Base-by-base conservation (phyloP, 1,140 invertebrate genomes). In the Pogonomyrmex barbatus region DNA sequence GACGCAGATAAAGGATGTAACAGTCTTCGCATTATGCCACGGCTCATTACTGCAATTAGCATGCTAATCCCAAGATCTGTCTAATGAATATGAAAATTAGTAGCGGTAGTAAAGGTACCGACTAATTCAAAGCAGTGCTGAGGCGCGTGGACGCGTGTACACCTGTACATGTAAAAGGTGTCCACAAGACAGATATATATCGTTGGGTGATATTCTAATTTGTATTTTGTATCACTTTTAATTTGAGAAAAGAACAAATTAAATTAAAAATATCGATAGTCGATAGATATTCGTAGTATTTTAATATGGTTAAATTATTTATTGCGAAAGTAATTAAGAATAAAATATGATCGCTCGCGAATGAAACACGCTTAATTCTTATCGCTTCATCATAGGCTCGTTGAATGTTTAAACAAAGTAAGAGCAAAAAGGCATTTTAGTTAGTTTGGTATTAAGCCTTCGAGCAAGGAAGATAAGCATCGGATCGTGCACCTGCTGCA, bases 1-100 rank as follows among this genome's bases (percentile, higher is more conserved):
- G 54, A 56, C 79, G 68, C 79, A 73, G 79, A 82, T 82, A 42
- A 83, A 83, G 78, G 54, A 65, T 24, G 52, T 45, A 56, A 45
- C 68, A 73, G 68, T 75, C 12, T n/a, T 83, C 30, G 30, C 54
- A 60, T 73, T 82, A 42, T 50, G 68, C 88, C 45, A 67, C 45
- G 47, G 79, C 71, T 90, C 82, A 81, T 88, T 90, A 90, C 81
- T 76, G 89, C 71, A 90, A 90, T 90, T 90, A 90, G 86, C 88
- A 88, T 79, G 89, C 67, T 88, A 88, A 90, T 90, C 60, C 68
- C 60, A 68, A 77, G 83, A 42, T 73, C 47, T 76, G 36, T 82
- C 63, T 90, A 91, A 88, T 87, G 89, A 88, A 88, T 90, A 90
- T 88, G 86, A 90, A 90, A 90, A 85, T 86, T 70, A 87, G 89